phyloP scores from a whole-genome alignment of 1,140 invertebrate genomes.

The Microplitis mediator region DNA sequence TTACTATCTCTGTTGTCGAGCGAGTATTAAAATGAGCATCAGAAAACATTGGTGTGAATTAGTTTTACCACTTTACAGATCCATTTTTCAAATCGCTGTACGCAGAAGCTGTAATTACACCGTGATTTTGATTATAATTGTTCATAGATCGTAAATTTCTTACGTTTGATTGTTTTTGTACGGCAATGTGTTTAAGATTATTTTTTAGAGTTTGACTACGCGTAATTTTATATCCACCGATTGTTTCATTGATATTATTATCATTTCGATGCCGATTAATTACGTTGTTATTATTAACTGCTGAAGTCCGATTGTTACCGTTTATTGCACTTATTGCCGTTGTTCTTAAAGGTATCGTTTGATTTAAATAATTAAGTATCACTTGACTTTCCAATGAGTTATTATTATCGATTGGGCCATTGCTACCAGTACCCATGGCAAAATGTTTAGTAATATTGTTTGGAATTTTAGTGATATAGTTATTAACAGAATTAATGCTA shows the following conservation, averaged over 20 bases:
- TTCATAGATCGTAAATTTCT: constrained; percentile 33
- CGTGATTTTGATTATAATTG: constrained; percentile 47
- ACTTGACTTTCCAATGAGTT: constrained; percentile 37
- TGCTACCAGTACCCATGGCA: constrained; percentile 12
- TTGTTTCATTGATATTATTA: constrained; percentile 13
- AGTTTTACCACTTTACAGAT: constrained; percentile 41
- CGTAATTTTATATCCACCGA: constrained; percentile 3
- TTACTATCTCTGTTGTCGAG: too few species aligned
- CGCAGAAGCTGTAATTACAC: constrained; percentile 49
- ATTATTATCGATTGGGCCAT: constrained; percentile 1
- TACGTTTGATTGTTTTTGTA: constrained; percentile 35
- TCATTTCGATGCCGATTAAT: not conserved
- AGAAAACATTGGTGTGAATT: too few species aligned
- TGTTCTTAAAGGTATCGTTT: constrained; percentile 37
- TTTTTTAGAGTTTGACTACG: constrained; percentile 33
- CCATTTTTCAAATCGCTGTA: constrained; percentile 51
- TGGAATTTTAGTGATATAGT: constrained; percentile 38
- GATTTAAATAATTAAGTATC: constrained; percentile 51
- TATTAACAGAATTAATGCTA: constrained; percentile 16
- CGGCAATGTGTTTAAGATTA: constrained; percentile 32
- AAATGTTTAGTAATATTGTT: constrained; percentile 41
- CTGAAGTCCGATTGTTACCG: too few species aligned
- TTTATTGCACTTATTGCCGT: not conserved
- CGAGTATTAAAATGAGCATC: too few species aligned
- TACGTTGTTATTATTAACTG: not conserved